phyloP scores from a whole-genome alignment of 2,797 vertebrate genomes.

The Melopsittacus undulatus region DNA sequence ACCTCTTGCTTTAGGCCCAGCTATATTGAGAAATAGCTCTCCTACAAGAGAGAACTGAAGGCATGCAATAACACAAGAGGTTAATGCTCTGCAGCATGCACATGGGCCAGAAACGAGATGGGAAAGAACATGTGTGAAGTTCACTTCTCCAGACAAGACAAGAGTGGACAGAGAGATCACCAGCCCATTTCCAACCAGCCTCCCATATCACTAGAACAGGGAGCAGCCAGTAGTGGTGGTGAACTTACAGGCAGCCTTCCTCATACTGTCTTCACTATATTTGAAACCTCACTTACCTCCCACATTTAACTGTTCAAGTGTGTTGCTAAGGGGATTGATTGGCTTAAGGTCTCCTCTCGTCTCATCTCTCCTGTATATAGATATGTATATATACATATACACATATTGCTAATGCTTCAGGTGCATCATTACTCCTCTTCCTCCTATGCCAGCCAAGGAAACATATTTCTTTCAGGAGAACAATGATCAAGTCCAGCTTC shows the following conservation, averaged over 20 bases:
- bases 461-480: not conserved
- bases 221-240: not conserved
- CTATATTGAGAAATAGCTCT: not conserved
- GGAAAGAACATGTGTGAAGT: not conserved
- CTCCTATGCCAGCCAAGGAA: not conserved
- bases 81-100: not conserved
- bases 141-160: not conserved
- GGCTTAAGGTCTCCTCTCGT: not conserved
- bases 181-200: not conserved
- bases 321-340: not conserved
- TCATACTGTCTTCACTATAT: not conserved
- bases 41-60: not conserved
- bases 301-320: not conserved
- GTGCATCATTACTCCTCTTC: not conserved
- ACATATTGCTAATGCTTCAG: not conserved
- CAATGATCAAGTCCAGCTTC: not conserved
- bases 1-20: not conserved
- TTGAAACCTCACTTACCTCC: not conserved
- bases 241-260: not conserved
- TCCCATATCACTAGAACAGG: not conserved
- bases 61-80: not conserved
- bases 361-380: slow-evolving; percentile 12
- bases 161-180: not conserved
- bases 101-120: not conserved
- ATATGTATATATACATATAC: not conserved